Base-by-base conservation (phyloP, 2,113 vertebrate species). In the Mustelus asterias region DNA sequence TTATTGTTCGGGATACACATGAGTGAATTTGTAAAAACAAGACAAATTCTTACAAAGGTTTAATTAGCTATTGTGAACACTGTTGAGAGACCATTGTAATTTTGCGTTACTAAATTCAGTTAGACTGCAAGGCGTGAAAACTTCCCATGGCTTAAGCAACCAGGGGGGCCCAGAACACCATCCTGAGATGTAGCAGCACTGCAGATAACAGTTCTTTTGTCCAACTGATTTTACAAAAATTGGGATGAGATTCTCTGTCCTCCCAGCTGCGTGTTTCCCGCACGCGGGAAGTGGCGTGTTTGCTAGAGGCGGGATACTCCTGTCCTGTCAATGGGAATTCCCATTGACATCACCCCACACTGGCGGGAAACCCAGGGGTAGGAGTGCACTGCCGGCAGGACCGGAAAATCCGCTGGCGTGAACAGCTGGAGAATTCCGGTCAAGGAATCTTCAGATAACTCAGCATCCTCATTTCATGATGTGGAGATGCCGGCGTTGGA, bases 31-130 rank as follows among this genome's bases (percentile, higher is more conserved):
- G 89, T 37, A n/a, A 92, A 92, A 92, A 65, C 60, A 92, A 65
- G 33, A 92, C 33, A 63, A 92, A 92, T 92, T 92, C 88, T 92
- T 92, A 92, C n/a, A 58, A 33, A 92, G 16, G 89, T 37, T 92
- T 92, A 92, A 92, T 92, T 92, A 92, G 58, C 29, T 92, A 65
- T 92, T 92, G 65, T 92, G 58, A 92, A 92, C 33, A 22, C 60
- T 92, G 60, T 92, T 92, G 16, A 92, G 63, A 92, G 14, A 65
- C 29, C 33, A 92, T 92, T 65, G 89, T 92, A 92, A 92, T 92
- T 92, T 92, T 65, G 33, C 16, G 65, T 18, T 63, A 92, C 65
- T 92, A 92, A 9, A 92, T 65, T 92, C 60, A 65, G 60, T 90
- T 90, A 63, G 63, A 90, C 29, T 18, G 88, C 65, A 37, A n/a